A percentile compares a stretch with the other conserved stretches of the same genome.
phyloP scores from a whole-genome alignment of 1,140 invertebrate species.

The Eriocheir sinensis region DNA sequence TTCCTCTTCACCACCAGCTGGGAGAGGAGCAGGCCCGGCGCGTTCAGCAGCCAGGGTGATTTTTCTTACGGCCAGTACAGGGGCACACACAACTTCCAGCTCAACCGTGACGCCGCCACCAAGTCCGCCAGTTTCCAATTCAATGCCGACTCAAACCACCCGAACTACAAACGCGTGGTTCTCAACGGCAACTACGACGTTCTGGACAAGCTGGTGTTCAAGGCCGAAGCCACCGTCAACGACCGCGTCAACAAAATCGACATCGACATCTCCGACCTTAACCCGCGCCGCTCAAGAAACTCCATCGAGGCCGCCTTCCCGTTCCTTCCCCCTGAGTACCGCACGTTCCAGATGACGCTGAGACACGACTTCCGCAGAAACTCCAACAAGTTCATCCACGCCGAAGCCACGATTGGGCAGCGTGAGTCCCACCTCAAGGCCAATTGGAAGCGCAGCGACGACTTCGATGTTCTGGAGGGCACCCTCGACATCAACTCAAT shows the following conservation, averaged over 20 bases:
- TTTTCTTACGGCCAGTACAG: conserved; percentile 65
- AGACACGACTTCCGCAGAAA: conserved; percentile 72
- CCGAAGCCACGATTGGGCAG: conserved; percentile 51
- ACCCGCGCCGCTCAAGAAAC: conserved; percentile 53
- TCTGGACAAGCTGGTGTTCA: conserved; percentile 48
- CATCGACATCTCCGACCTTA: conserved; percentile 43
- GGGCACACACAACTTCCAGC: conserved; percentile 45
- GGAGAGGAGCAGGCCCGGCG: conserved; percentile 34
- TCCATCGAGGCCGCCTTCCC: not conserved
- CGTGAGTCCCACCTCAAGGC: conserved; percentile 46
- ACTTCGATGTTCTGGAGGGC: conserved; percentile 44
- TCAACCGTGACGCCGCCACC: conserved; percentile 32
- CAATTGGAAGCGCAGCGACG: conserved; percentile 58
- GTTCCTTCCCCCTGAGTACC: conserved; percentile 45
- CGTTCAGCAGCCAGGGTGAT: conserved; percentile 40
- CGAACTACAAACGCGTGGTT: conserved; percentile 45
- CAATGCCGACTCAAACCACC: conserved; percentile 64
- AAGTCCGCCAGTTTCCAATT: conserved; percentile 56
- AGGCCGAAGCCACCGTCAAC: not conserved
- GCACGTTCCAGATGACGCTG: conserved; percentile 63
- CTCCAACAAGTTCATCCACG: conserved; percentile 46
- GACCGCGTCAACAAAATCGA: conserved; percentile 46
- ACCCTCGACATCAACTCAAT: conserved; percentile 63
- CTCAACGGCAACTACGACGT: conserved; percentile 68
- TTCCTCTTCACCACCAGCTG: conserved; percentile 58